Evolutionary conservation across 92 coral and sea anemone species (phyloP), one percentile per base, ranked within the genome.

Genomic region (Epizoanthus ramosus): DNA sequence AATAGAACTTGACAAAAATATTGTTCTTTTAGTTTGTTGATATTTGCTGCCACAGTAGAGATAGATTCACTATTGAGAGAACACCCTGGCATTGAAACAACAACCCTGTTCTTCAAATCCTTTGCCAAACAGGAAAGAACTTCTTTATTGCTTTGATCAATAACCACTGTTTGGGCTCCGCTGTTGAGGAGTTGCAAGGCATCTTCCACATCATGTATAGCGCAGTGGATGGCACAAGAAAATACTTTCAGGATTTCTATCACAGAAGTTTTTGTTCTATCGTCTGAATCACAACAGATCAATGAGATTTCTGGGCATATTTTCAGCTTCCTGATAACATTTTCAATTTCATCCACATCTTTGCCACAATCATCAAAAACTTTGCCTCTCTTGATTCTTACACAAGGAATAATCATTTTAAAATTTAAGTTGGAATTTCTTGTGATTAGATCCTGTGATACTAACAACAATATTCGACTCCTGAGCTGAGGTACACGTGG

Each of bases 351-450:
- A 33, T 25, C 82, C 60, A 60, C 18, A n/a, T 77, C 59, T 39
- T 77, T 43, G 17, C 71, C 22, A 14, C 43, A n/a, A 43, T 5
- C 58, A 58, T 86, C 81, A 37, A 80, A 75, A 31, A 75, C 77
- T 69, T 73, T 79, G 52, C 81, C 81, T 33, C 35, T 52, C 43
- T 74, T 82, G 53, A 87, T 33, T 25, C 63, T 54, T 16, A 87
- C 4, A 58, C 75, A 63, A 3, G 90, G 90, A 65, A 87, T 73
- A 79, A 86, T 86, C 89, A 86, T 86, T 79, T 80, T 60, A 57
- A 45, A 57, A 53, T 81, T 64, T 7, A 19, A 41, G 16, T 10
- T 15, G 13, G n/a, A 6, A 4, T 21, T 16, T 45, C 54, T 12
- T 50, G 54, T 50, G 15, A 47, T 10, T 8, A 47, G 0, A 37